Evolutionary conservation across 2,888 invertebrate genomes (phyloP).

Genomic region (Lasioglossum calceatum): DNA sequence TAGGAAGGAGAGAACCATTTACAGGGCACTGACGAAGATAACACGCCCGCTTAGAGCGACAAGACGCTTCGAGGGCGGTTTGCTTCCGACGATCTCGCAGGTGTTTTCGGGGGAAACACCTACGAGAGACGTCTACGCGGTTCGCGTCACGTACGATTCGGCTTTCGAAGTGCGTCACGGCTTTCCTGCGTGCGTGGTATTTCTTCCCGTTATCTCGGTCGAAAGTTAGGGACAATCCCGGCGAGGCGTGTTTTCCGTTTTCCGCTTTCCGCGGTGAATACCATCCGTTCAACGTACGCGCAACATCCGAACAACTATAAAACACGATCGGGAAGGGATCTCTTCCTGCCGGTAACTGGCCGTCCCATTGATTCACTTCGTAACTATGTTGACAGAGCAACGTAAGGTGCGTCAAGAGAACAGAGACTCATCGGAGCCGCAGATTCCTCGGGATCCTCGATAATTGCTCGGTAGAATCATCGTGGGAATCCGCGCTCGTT

Average conservation of each 20-base stretch:
- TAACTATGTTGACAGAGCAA: background rate
- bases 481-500: slow-evolving; percentile 17
- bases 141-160: slow-evolving; percentile 21
- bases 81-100: background rate
- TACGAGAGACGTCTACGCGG: slow-evolving; percentile 15
- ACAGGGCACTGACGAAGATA: background rate
- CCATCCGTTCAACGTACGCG: background rate
- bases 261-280: background rate
- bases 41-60: background rate
- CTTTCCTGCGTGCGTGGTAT: slow-evolving; percentile 15
- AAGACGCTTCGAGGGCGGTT: background rate
- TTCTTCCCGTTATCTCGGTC: slow-evolving; percentile 45
- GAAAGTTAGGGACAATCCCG: slow-evolving; percentile 21
- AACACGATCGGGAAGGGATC: background rate
- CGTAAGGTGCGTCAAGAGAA: background rate
- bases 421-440: background rate
- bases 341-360: background rate
- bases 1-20: background rate
- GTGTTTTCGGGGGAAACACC: background rate
- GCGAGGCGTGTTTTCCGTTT: background rate
- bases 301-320: background rate
- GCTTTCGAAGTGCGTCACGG: slow-evolving; percentile 27
- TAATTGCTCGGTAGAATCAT: slow-evolving; percentile 22
- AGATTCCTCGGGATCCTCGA: background rate
- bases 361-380: slow-evolving; percentile 1